Evolutionary conservation across 2,888 invertebrate genomes (phyloP).

Genomic region (Gisinianus flammeolus): DNA sequence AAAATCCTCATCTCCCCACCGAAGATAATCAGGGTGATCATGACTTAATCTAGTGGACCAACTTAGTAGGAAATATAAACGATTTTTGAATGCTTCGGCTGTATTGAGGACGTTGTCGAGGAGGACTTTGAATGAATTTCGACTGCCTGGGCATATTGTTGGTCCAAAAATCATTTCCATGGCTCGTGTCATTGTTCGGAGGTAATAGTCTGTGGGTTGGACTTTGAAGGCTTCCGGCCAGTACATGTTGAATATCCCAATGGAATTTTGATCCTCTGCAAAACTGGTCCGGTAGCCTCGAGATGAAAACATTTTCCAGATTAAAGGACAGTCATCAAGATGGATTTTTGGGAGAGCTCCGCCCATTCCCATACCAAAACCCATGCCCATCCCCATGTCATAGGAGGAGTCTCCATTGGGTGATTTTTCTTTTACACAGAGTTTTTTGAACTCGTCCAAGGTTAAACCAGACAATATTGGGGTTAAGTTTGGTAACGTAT

Average conservation of each 20-base stretch:
- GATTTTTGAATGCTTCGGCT: conserved; percentile 71
- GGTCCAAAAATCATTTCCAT: conserved; percentile 5
- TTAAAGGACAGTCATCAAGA: conserved; percentile 45
- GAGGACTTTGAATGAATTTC: conserved; percentile 16
- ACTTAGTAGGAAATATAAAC: conserved; percentile 53
- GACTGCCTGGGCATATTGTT: not conserved
- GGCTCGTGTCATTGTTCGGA: conserved; percentile 60
- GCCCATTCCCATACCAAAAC: too few relatives aligned
- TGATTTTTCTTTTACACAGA: conserved; percentile 41
- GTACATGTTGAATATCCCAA: conserved; percentile 30
- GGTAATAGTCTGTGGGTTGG: conserved; percentile 63
- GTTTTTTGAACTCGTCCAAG: conserved; percentile 44
- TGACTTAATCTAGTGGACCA: conserved; percentile 62
- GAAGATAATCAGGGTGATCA: conserved; percentile 61
- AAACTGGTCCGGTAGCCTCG: conserved; percentile 45
- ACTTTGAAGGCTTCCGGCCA: conserved; percentile 60
- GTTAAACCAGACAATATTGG: conserved; percentile 61
- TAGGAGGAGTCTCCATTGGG: not conserved
- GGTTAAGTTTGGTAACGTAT: conserved; percentile 64
- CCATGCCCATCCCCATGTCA: not conserved
- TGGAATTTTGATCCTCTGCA: conserved; percentile 43
- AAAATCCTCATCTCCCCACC: conserved; percentile 61
- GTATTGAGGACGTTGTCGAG: conserved; percentile 59
- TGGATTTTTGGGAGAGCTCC: conserved; percentile 49
- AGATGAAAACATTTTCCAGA: conserved; percentile 48